Conservation (phyloP, 2,113 vertebrate species). For the Lophius piscatorius region DNA sequence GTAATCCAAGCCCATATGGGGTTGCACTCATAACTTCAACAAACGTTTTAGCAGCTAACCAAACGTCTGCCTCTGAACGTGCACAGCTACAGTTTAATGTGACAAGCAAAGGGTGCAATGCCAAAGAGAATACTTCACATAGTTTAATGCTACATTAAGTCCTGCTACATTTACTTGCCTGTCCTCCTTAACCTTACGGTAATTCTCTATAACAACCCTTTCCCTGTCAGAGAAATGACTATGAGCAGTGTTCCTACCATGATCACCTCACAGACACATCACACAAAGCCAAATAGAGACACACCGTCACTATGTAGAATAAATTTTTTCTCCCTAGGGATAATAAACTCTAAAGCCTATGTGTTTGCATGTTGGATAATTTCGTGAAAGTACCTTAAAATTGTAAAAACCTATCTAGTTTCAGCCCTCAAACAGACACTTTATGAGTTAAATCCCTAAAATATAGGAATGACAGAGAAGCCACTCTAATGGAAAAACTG, state of each 20-base stretch:
- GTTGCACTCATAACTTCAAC: not conserved
- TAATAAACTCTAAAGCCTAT: too few species aligned
- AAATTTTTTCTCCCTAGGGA: too few species aligned
- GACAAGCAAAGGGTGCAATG: not conserved
- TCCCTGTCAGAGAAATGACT: not conserved
- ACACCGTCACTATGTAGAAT: too few species aligned
- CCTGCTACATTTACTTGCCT: not conserved
- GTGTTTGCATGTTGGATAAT: too few species aligned
- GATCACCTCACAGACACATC: not conserved
- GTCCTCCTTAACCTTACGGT: not conserved
- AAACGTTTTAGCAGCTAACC: not conserved
- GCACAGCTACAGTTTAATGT: not conserved
- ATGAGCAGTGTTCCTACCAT: too few species aligned
- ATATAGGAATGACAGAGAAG: too few species aligned
- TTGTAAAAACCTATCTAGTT: too few species aligned
- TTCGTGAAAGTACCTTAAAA: too few species aligned
- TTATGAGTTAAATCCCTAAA: too few species aligned
- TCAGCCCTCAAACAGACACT: too few species aligned
- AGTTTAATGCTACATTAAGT: constrained; percentile 3
- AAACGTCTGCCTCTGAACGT: not conserved
- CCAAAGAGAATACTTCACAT: not conserved
- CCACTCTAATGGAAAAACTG: too few species aligned
- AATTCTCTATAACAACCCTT: not conserved
- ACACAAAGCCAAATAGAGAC: too few species aligned
- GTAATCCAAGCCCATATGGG: not conserved